phyloP scores from a whole-genome alignment of 2,888 invertebrate genomes.

The Xestoiulus laeticollis region DNA sequence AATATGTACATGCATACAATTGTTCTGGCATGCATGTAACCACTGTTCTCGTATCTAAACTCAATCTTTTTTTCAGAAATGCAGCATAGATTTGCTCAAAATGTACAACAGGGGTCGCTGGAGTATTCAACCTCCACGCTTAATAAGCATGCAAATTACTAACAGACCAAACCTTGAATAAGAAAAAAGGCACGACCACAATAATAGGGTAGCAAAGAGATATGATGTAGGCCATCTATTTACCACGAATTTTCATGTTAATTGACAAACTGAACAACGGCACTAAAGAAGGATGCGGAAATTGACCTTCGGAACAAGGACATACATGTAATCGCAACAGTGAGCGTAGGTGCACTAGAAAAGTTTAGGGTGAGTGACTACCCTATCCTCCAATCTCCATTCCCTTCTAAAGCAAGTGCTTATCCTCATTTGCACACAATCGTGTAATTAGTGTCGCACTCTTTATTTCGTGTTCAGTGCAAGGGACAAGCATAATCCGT shows the following conservation, averaged over 20 bases:
- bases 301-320: slow-evolving; percentile 8
- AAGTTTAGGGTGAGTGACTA: neutral
- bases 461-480: neutral
- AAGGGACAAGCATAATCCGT: neutral
- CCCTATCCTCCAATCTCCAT: neutral
- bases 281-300: neutral
- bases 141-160: neutral
- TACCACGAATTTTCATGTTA: neutral
- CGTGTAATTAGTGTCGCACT: neutral
- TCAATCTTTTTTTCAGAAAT: neutral
- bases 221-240: neutral
- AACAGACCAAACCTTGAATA: neutral
- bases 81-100: neutral
- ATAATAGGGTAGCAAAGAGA: neutral
- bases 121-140: neutral
- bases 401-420: neutral
- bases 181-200: neutral
- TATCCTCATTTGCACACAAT: slow-evolving; percentile 15
- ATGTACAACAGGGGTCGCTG: neutral
- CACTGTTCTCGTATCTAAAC: neutral
- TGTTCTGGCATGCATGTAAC: too few species aligned
- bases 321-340: neutral
- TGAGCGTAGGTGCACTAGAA: neutral
- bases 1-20: too few species aligned
- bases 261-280: neutral